phyloP scores from a whole-genome alignment of 1,140 invertebrate species.

The Hesperophylax magnus region DNA sequence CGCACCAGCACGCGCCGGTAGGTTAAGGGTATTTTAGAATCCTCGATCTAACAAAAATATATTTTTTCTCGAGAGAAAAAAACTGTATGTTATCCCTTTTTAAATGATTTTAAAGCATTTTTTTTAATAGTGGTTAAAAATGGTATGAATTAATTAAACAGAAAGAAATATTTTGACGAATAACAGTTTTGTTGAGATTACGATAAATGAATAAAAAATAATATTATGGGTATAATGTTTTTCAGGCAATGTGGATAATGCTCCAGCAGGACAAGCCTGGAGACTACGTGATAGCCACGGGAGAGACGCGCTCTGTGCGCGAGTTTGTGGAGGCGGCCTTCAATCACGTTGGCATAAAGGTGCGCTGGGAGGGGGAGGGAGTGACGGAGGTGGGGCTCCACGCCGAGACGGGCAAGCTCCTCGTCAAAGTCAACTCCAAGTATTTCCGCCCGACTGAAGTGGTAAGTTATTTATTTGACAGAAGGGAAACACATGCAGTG shows the following conservation, averaged over 20 bases:
- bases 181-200: no score
- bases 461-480: constrained; percentile 72
- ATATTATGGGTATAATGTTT: constrained; percentile 37
- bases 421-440: constrained; percentile 93
- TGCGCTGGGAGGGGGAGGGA: constrained; percentile 91
- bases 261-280: constrained; percentile 94
- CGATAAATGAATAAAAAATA: no score
- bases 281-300: constrained; percentile 98
- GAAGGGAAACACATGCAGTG: no score
- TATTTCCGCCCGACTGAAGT: constrained; percentile 99
- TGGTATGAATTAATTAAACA: no score
- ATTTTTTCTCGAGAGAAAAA: no score
- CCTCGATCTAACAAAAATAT: no score
- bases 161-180: no score
- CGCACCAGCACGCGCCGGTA: no score
- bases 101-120: no score
- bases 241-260: constrained; percentile 99
- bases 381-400: constrained; percentile 91
- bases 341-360: constrained; percentile 79
- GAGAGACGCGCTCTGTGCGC: constrained; percentile 93
- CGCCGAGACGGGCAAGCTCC: constrained; percentile 82
- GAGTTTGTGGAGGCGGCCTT: constrained; percentile 98
- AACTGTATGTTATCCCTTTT: no score
- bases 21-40: no score
- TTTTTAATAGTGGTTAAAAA: no score